These are phyloP conservation scores for Drosophila punjabiensis DNA, from an alignment of 1,140 invertebrate genomes.

Conservation along the genomic window DNA sequence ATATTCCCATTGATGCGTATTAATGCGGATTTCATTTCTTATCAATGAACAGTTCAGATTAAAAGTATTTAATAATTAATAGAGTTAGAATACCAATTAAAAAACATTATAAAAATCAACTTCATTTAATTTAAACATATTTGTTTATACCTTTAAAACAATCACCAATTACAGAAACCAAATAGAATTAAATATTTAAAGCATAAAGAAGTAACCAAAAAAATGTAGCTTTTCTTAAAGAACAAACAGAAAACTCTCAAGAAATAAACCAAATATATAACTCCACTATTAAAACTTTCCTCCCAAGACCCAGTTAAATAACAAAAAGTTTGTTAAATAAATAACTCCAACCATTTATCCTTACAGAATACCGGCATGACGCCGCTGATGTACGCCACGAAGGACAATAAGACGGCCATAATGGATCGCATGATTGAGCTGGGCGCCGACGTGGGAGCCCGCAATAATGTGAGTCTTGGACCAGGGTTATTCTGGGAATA, in stretches of 20 bases:
- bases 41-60: background rate
- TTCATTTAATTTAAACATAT: too few relatives aligned
- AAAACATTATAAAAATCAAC: background rate
- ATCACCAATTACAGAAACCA: background rate
- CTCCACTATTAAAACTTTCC: background rate
- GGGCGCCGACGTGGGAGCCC: slow-evolving; percentile 95
- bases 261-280: background rate
- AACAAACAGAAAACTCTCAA: background rate
- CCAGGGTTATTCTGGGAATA: slow-evolving; percentile 25
- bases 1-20: too few relatives aligned
- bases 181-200: background rate
- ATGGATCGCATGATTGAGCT: slow-evolving; percentile 96
- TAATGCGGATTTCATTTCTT: too few relatives aligned
- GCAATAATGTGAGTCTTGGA: slow-evolving; percentile 93
- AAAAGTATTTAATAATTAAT: background rate
- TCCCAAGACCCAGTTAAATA: background rate
- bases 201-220: too few relatives aligned
- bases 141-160: background rate
- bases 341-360: background rate
- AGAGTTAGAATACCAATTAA: too few relatives aligned
- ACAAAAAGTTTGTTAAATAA: background rate
- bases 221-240: too few relatives aligned
- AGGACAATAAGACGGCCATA: slow-evolving; percentile 96
- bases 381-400: slow-evolving; percentile 97
- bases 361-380: slow-evolving; percentile 95